phyloP scores from a whole-genome alignment of 2,888 invertebrate genomes.

The Hirtodrosophila alboralis region DNA sequence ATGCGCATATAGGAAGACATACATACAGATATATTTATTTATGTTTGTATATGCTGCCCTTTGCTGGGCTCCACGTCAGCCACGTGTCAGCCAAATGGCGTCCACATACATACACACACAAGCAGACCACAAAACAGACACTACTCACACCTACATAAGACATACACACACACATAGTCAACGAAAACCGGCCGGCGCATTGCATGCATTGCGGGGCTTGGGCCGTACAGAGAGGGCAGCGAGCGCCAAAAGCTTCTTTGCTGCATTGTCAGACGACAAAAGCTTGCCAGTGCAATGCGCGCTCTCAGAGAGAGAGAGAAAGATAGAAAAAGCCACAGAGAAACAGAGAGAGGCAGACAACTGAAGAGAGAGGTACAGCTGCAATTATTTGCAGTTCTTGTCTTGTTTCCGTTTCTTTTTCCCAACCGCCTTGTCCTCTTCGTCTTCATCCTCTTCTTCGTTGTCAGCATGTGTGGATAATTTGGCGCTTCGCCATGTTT shows the following conservation, averaged over 20 bases:
- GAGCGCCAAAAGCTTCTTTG: conserved; percentile 63
- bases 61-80: conserved; percentile 64
- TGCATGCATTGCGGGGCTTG: conserved; percentile 43
- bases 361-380: conserved; percentile 47
- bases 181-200: conserved; percentile 72
- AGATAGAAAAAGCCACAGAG: conserved; percentile 1
- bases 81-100: conserved; percentile 77
- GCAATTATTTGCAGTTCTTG: conserved; percentile 74
- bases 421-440: conserved; percentile 28
- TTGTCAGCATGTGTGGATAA: conserved; percentile 74
- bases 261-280: conserved; percentile 54
- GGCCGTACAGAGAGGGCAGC: conserved; percentile 12
- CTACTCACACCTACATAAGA: conserved; percentile 17
- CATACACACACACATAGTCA: conserved; percentile 9
- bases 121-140: conserved; percentile 17
- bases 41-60: conserved; percentile 9
- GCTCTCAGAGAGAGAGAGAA: conserved; percentile 20
- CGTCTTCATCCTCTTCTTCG: conserved; percentile 10
- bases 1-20: no score
- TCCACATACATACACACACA: conserved; percentile 43
- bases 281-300: conserved; percentile 65
- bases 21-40: conserved; percentile 22
- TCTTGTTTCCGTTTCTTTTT: conserved; percentile 69
- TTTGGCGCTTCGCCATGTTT: conserved; percentile 82
- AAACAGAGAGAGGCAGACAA: conserved; percentile 7